Evolutionary conservation across 2,797 vertebrate species (phyloP), one percentile per base, ranked within the genome.

Genomic region (Enteromius trimaculatus): DNA sequence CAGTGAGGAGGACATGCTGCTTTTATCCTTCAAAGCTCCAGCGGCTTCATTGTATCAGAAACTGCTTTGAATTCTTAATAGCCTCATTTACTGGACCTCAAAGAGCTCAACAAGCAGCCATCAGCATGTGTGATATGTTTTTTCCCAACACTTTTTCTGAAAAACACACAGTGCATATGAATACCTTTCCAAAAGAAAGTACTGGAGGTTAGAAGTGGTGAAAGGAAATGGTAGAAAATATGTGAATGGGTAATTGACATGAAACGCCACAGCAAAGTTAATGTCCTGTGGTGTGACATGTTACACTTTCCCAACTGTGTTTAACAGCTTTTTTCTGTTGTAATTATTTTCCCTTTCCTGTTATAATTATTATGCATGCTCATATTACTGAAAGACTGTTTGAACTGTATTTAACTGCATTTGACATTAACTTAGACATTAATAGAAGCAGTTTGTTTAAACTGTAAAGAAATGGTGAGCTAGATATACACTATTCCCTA

Each of bases 11-110:
- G 82, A 83, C 82, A 62, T 10, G 2, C 75, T 42, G 75, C 82
- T 78, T 78, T 83, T 83, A 78, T 78, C 82, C 82, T 83, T 77
- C 68, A 83, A 83, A 83, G 82, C 82, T 83, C 66, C 82, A 62
- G 75, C 1, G 39, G 55, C 42, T 71, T 64, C 55, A 83, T 83
- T 62, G 75, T 93, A 90, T 87, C 79, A 89, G 21, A 76, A 62
- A 78, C 66, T 26, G 75, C 82, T 78, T 77, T 83, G 82, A 83
- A 83, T 83, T 55, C 31, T 71, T 78, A 83, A 83, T 83, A 78
- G 66, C 82, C 75, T 83, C 75, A 83, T 78, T 83, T 71, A 16
- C 65, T 62, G 39, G 68, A 70, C 29, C 66, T 69, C 66, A 78
- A 62, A 77, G 55, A 70, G 82, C 65, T 39, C 49, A 42, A 77